Percentiles rank a stretch among this genome's conserved stretches.
These are phyloP conservation scores for Zelleria hepariella DNA, from an alignment of 2,888 invertebrate genomes.

Conservation along the genomic window DNA sequence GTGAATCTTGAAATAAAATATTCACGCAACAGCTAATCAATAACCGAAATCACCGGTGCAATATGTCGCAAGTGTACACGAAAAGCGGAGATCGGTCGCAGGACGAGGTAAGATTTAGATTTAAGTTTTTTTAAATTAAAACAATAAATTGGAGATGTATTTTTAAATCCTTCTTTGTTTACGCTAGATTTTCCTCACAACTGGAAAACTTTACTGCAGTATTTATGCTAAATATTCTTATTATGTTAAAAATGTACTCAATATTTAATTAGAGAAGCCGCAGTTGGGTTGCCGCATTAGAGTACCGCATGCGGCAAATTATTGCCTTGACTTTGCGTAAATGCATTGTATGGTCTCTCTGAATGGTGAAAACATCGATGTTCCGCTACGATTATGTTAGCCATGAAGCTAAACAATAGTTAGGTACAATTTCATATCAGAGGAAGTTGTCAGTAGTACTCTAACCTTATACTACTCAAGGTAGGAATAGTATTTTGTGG, in stretches of 20 bases:
- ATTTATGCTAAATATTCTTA: background rate
- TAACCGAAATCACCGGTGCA: background rate
- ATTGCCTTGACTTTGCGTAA: background rate
- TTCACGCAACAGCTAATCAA: background rate
- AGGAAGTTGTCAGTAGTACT: too few species aligned
- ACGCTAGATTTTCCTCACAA: background rate
- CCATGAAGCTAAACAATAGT: too few species aligned
- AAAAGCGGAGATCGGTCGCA: slow-evolving; percentile 70
- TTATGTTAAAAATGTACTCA: background rate
- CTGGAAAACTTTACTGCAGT: background rate
- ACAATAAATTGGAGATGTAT: background rate
- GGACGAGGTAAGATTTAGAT: slow-evolving; percentile 74
- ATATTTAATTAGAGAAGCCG: background rate
- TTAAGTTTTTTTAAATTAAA: slow-evolving; percentile 15
- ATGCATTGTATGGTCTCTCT: too few species aligned
- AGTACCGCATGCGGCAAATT: background rate
- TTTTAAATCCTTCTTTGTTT: background rate
- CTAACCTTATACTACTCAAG: too few species aligned
- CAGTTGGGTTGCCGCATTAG: background rate
- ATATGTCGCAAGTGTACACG: slow-evolving; percentile 23
- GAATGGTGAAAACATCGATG: too few species aligned
- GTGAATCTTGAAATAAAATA: background rate
- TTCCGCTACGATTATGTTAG: too few species aligned
- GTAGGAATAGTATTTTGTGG: too few species aligned
- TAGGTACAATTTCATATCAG: too few species aligned